Conservation (phyloP, 2,888 invertebrate species). For the Tenthredo livida region DNA sequence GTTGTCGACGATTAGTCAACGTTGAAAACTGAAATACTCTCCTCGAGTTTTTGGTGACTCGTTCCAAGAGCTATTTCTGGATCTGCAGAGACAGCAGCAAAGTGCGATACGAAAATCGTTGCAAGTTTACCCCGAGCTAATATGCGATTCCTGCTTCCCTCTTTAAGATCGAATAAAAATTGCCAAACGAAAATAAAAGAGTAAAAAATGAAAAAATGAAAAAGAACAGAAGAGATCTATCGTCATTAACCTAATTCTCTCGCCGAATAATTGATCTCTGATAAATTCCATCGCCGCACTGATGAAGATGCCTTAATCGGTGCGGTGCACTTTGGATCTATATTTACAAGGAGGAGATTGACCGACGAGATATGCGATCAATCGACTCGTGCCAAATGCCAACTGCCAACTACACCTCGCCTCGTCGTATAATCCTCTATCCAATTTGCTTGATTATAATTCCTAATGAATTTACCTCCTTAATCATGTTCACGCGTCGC, state of each 20-base stretch:
- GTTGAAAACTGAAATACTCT: slow-evolving; percentile 20
- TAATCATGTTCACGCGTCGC: slow-evolving; percentile 3
- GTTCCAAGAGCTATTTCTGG: slow-evolving; percentile 35
- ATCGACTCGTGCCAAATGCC: slow-evolving; percentile 63
- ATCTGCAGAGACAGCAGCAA: slow-evolving; percentile 5
- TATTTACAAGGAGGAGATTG: slow-evolving; percentile 73
- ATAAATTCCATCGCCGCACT: not conserved
- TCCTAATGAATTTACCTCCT: not conserved
- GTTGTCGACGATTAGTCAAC: slow-evolving; percentile 25
- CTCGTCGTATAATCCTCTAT: not conserved
- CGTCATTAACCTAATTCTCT: not conserved
- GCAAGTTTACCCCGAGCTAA: slow-evolving; percentile 2
- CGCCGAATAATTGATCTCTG: not conserved
- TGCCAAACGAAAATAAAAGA: no score
- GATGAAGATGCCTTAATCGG: slow-evolving; percentile 14
- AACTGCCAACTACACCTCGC: slow-evolving; percentile 23
- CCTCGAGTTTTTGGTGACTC: slow-evolving; percentile 32
- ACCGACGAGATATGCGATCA: slow-evolving; percentile 75
- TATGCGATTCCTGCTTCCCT: not conserved
- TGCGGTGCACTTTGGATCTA: slow-evolving; percentile 66
- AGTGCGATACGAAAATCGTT: not conserved
- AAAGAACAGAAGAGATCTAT: not conserved
- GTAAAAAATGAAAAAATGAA: not conserved
- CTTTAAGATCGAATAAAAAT: not conserved
- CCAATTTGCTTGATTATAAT: not conserved